These are phyloP conservation scores for Acipenser transmontanus DNA, from an alignment of 2,797 vertebrate genomes.

Conservation along the genomic window DNA sequence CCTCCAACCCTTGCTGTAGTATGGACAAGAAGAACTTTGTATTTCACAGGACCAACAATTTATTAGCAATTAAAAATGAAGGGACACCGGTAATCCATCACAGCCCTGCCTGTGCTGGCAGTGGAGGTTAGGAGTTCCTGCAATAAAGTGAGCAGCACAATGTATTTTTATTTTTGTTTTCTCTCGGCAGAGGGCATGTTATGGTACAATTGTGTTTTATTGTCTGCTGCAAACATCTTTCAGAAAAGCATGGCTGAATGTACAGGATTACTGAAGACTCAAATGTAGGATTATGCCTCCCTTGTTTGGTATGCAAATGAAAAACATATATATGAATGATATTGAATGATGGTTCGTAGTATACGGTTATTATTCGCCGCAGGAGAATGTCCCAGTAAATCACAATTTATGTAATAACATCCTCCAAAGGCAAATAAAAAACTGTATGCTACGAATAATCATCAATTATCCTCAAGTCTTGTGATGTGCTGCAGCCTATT, in stretches of 20 bases:
- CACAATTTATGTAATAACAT: too few species aligned
- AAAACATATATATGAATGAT: too few species aligned
- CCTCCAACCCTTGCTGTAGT: conserved; percentile 67
- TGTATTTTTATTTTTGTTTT: conserved; percentile 99
- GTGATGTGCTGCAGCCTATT: too few species aligned
- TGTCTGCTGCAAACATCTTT: conserved; percentile 61
- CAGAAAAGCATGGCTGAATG: conserved; percentile 17
- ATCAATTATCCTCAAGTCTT: too few species aligned
- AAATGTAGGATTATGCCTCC: too few species aligned
- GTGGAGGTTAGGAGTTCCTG: conserved; percentile 73
- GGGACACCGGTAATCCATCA: conserved; percentile 88
- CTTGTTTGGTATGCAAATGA: too few species aligned
- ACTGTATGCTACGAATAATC: too few species aligned
- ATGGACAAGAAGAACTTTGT: conserved; percentile 76
- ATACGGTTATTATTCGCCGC: too few species aligned
- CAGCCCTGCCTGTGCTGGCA: conserved; percentile 75
- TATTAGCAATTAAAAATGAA: conserved; percentile 98
- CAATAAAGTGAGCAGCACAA: conserved; percentile 87
- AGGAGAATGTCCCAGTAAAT: too few species aligned
- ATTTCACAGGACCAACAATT: conserved; percentile 82
- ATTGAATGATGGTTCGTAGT: too few species aligned
- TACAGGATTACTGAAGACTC: too few species aligned
- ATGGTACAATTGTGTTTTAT: conserved; percentile 86
- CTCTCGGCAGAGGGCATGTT: conserved; percentile 90
- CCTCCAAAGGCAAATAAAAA: too few species aligned